Conservation (phyloP, 2,888 invertebrate species). For the Eurytoma californica region DNA sequence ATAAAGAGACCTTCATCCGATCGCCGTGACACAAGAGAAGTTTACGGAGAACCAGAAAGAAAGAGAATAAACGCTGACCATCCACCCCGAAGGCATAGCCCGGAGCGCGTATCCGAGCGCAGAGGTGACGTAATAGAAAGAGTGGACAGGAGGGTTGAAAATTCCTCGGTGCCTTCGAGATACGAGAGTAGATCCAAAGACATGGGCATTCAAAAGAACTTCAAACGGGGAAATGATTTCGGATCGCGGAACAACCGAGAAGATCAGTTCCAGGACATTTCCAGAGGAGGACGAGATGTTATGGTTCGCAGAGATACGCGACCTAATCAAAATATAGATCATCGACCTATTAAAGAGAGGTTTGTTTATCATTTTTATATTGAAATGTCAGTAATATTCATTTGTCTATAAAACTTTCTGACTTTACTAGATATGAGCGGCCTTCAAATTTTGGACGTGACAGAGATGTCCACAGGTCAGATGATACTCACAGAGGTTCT, state of each 20-base stretch:
- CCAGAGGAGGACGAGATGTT: constrained; percentile 69
- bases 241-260: constrained; percentile 70
- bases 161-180: constrained; percentile 66
- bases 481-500: constrained; percentile 71
- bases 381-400: background rate
- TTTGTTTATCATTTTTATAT: constrained; percentile 52
- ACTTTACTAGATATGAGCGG: constrained; percentile 68
- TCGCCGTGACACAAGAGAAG: constrained; percentile 69
- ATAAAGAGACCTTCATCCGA: constrained; percentile 70
- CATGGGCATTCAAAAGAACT: constrained; percentile 70
- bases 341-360: constrained; percentile 73
- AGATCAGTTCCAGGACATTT: constrained; percentile 69
- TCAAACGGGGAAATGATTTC: constrained; percentile 70
- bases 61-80: constrained; percentile 70
- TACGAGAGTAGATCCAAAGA: constrained; percentile 70
- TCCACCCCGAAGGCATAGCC: constrained; percentile 67
- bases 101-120: constrained; percentile 68
- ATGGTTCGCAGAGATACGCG: constrained; percentile 70
- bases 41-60: constrained; percentile 71
- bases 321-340: constrained; percentile 67
- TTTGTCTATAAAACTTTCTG: background rate
- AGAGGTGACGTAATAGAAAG: constrained; percentile 70
- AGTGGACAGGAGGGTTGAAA: constrained; percentile 70
- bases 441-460: constrained; percentile 69
- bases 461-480: constrained; percentile 71